Conservation (phyloP, 1,140 invertebrate genomes). For the Archegozetes longisetosus region DNA sequence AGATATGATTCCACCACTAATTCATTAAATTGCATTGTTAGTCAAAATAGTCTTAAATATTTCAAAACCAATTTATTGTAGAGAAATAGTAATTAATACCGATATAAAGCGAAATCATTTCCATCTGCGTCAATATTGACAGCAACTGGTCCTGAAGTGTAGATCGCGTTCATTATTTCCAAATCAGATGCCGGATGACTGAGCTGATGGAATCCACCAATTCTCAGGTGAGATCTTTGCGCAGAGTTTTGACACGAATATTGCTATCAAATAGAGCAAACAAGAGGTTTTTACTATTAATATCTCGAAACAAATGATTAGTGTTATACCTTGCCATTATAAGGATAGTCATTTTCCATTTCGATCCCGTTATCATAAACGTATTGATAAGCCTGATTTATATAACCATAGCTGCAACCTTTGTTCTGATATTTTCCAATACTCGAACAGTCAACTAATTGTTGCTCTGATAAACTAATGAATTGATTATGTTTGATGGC, state of each 20-base stretch:
- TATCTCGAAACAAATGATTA: slow-evolving; percentile 31
- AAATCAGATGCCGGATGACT: slow-evolving; percentile 30
- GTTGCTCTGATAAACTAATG: neutral
- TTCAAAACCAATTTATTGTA: neutral
- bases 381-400: slow-evolving; percentile 63
- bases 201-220: slow-evolving; percentile 28
- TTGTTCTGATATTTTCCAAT: slow-evolving; percentile 57
- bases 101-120: slow-evolving; percentile 27
- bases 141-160: slow-evolving; percentile 29
- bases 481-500: neutral
- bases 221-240: neutral
- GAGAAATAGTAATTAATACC: neutral
- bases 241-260: too few relatives aligned
- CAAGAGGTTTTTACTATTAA: too few relatives aligned
- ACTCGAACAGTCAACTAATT: slow-evolving; percentile 35
- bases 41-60: too few relatives aligned
- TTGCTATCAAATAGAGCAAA: too few relatives aligned
- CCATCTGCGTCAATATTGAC: slow-evolving; percentile 33
- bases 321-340: slow-evolving; percentile 20
- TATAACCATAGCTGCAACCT: slow-evolving; percentile 80
- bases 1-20: too few relatives aligned
- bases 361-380: slow-evolving; percentile 25
- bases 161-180: slow-evolving; percentile 25
- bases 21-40: too few relatives aligned
- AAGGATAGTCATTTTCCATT: slow-evolving; percentile 29